Base-by-base conservation (phyloP, 1,140 invertebrate species). In the Drosophila leontia region DNA sequence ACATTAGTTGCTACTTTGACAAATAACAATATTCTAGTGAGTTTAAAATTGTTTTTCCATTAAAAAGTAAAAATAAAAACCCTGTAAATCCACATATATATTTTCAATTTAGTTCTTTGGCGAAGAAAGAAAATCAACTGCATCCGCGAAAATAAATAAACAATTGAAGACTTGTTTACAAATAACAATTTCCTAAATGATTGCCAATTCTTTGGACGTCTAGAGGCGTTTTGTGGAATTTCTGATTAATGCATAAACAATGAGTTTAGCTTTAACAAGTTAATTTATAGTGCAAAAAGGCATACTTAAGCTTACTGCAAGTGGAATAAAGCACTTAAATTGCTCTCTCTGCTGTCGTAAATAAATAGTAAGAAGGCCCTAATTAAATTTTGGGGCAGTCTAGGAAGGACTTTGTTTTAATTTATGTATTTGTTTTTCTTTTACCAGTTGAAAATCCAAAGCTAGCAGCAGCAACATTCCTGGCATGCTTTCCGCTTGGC, bases 401-500 rank as follows among this genome's bases (percentile, higher is more conserved):
- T 17, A 11, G 59, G 35, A 5, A 12, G 15, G 37, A 34, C 45
- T 41, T 35, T 42, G 47, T 68, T 64, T 72, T 77, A 79, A 69
- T 69, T 56, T 69, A 57, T 69, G 35, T 72, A 42, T 35, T 48
- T 51, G 29, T 32, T 34, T 17, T 12, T 17, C 29, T 78, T 48
- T 75, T 17, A 32, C 26, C 19, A 51, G 48, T 35, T 5, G 13
- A 56, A 68, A 70, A 68, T 56, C 26, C 19, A 34, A 23, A 56
- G 62, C 67, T 34, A 26, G 15, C 23, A 26, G 45, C 32, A 64
- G 35, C 50, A 71, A 23, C 61, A 85, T 85, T 85, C 75, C 51
- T 86, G 68, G 75, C 59, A 67, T 75, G 64, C 45, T 75, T 81
- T 55, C 65, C 51, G 53, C 60, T 60, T 60, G 78, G 64, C 47